Percentiles rank a stretch among this genome's conserved stretches.
phyloP scores from a whole-genome alignment of 30 jellyfish, hydroid and myxozoan genomes.

The Chironex yamaguchii region DNA sequence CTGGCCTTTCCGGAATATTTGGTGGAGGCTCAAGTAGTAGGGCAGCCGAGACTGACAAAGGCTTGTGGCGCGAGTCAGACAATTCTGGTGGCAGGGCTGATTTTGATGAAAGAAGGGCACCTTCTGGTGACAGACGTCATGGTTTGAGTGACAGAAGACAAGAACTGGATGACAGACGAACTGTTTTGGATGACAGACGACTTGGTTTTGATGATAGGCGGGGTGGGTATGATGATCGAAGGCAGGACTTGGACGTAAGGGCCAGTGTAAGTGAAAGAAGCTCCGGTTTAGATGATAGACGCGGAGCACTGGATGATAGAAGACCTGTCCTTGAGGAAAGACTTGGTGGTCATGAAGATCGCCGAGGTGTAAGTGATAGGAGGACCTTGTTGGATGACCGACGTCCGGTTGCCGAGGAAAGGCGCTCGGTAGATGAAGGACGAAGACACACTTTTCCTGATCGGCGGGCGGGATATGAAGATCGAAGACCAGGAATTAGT shows the following conservation, averaged over 20 bases:
- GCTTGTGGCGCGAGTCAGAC: background rate
- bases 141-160: background rate
- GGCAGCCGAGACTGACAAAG: background rate
- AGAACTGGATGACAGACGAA: background rate
- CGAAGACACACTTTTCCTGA: background rate
- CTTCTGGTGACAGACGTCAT: background rate
- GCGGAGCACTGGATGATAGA: background rate
- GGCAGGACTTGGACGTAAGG: background rate
- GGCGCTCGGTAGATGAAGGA: background rate
- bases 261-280: background rate
- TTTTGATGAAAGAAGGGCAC: background rate
- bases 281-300: background rate
- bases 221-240: background rate
- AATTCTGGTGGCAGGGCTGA: background rate
- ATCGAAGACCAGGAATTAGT: background rate
- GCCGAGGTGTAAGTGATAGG: background rate
- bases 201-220: background rate
- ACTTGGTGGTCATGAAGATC: background rate
- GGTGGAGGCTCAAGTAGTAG: constrained; percentile 42
- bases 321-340: background rate
- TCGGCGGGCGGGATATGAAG: background rate
- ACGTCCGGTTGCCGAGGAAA: background rate
- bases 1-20: constrained; percentile 96
- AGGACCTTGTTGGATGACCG: background rate
- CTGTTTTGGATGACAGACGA: background rate